Base-by-base conservation (phyloP, 2,113 vertebrate species). In the Osmerus eperlanus region DNA sequence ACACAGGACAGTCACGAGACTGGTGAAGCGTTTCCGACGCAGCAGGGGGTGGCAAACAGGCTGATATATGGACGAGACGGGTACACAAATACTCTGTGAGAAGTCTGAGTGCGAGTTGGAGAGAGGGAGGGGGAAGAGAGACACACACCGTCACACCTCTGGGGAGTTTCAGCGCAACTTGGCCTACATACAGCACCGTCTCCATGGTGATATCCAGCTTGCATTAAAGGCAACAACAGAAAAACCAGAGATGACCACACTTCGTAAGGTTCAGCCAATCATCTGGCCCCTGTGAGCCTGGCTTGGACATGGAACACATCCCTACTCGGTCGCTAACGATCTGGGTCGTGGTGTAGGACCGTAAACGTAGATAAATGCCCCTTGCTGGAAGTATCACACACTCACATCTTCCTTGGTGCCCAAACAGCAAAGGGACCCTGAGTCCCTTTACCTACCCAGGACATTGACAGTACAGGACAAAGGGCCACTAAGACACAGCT, bases 291-390 rank as follows among this genome's bases (percentile, higher is more conserved):
- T 8, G 16, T 4, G 3, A 15, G 1, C 54, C 54, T n/a, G 3
- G 54, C 54, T 56, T 56, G 14, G 54, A 56, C 54, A 9, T 56
- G 4, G 21, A 68, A 65, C 18, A 19, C 18, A 23, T 29, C 32
- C 72, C 3, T 52, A 54, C 67, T 63, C 29, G 65, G 67, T 71
- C 55, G 73, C 78, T 75, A 78, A 70, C 83, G 19, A 88, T 80
- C 65, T 81, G 78, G 84, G 85, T 78, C 83, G 81, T 21, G 56
- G 70, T 72, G 52, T 59, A 41, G 36, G n/a, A 29, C 54, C 28
- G 1, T 71, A 78, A 77, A 36, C 32, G 25, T 2, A 28, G 25
- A 28, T 28, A 28, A 28, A 28, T 28, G 32, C 32, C 32, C 32
- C 32, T 36, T 75, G 67, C 62, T 62, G 62, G 0, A 54, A 79